Conservation (phyloP, 2,113 vertebrate genomes). For the Suncus etruscus region DNA sequence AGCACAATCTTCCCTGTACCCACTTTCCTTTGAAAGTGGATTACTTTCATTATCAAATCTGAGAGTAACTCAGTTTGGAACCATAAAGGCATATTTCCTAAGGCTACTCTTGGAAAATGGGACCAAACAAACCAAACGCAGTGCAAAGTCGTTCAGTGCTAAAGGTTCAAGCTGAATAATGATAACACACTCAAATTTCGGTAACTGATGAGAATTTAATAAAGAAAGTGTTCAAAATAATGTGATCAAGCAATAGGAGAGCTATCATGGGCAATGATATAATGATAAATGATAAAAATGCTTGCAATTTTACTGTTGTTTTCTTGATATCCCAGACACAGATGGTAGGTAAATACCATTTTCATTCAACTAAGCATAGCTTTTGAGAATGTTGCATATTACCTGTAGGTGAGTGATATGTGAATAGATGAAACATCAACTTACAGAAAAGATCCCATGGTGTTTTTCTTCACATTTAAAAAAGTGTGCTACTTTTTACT, state of each 20-base stretch:
- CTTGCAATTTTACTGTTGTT: rapidly evolving
- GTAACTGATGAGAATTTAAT: neutral
- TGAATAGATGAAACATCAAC: neutral
- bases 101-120: neutral
- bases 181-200: neutral
- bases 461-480: neutral
- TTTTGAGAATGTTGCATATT: neutral
- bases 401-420: neutral
- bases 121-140: too few species aligned
- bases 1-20: neutral
- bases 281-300: too few species aligned
- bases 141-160: neutral
- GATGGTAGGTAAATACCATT: neutral
- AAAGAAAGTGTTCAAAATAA: neutral
- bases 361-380: neutral
- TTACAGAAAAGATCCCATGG: neutral
- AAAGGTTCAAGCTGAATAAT: neutral
- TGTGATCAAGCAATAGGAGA: neutral
- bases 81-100: neutral
- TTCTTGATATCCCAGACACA: neutral
- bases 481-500: neutral
- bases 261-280: neutral
- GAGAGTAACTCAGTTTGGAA: neutral
- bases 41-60: neutral
- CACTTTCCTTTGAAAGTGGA: neutral